Evolutionary conservation across 2,888 invertebrate genomes (phyloP), one percentile per base, ranked within the genome.

Genomic region (Melitaea athalia): DNA sequence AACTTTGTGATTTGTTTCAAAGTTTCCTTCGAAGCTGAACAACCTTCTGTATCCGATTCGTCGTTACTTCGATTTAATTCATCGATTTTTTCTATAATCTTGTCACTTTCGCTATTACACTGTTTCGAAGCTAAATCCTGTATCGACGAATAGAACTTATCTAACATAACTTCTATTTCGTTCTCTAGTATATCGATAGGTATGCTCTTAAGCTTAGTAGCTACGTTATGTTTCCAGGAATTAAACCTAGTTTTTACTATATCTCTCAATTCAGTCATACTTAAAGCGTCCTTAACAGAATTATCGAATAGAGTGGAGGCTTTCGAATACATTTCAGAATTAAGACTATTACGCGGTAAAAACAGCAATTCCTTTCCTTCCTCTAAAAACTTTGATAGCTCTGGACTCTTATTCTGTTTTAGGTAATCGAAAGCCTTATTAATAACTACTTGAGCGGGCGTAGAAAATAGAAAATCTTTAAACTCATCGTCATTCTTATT

Each of bases 341-440:
- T 85, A 0, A 87, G 77, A 70, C 79, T 82, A 71, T 81, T 86
- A 45, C 81, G 85, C 0, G 85, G 85, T 14, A 86, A 64, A 0
- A 81, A 75, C 5, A 87, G 85, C 0, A 87, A 49, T 5, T 87
- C 85, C 2, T 81, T 82, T 0, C 87, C 85, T 3, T 87, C 86
- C 7, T 89, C 87, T 2, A 89, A 72, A 71, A 83, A 87, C 63
- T 87, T 87, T 0, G 84, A 85, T 61, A 89, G 52, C 7, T 88
- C 88, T 0, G 90, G 84, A 67, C 81, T 86, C 12, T 88, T 89
- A 53, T 81, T 89, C 15, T 86, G 84, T 50, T 88, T 91, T 0
- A 89, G 74, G 75, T 89, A 87, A 76, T 92, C 89, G 15, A 88
- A 88, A 0, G 91, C 88, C 76, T 88, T 91, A 61, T 87, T 89